phyloP scores from a whole-genome alignment of 2,113 vertebrate species.

The Myiopsitta monachus region DNA sequence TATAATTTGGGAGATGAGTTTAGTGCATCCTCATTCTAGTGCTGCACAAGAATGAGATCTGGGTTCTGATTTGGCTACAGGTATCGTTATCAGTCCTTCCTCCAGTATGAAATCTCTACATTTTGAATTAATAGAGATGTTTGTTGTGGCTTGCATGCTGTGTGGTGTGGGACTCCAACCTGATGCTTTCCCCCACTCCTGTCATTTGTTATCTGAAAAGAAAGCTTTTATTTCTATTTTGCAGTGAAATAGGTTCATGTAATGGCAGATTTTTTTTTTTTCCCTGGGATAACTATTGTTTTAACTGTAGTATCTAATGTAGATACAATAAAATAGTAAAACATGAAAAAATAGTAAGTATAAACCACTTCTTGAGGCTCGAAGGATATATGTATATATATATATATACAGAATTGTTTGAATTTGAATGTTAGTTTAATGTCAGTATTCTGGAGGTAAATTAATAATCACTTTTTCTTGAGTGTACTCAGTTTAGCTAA shows the following conservation, averaged over 20 bases:
- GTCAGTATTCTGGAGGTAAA: background rate
- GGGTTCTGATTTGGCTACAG: background rate
- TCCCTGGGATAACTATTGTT: background rate
- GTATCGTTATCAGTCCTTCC: background rate
- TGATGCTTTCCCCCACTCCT: fast-evolving
- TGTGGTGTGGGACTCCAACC: background rate
- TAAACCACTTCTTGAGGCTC: background rate
- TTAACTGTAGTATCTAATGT: background rate
- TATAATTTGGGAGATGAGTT: background rate
- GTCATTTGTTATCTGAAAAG: background rate
- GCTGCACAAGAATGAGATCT: background rate
- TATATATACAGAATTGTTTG: background rate
- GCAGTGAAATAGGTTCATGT: background rate
- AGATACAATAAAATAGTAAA: background rate
- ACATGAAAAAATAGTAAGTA: background rate
- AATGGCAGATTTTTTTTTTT: background rate
- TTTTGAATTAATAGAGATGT: background rate
- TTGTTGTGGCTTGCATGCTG: background rate
- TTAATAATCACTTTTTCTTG: background rate
- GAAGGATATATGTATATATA: too few relatives aligned
- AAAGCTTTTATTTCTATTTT: background rate
- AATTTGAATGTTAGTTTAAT: background rate
- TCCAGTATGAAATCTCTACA: background rate
- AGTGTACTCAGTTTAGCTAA: background rate
- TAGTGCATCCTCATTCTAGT: background rate